Conservation (phyloP, 2,888 invertebrate species). For the Pecten maximus region DNA sequence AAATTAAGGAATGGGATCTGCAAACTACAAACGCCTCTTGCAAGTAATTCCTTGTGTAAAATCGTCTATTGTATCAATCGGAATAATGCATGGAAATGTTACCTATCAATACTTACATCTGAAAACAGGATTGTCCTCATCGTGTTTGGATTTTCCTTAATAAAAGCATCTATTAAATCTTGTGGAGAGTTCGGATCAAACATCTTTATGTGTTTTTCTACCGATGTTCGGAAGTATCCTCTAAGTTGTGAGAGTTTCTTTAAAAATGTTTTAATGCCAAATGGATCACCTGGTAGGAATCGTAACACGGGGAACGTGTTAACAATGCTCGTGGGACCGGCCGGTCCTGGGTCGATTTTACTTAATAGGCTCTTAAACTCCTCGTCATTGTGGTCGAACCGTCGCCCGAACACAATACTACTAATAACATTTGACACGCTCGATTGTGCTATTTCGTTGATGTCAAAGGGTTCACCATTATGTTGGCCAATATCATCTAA, state of each 20-base stretch:
- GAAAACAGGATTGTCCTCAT: background rate
- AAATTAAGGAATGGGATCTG: no score
- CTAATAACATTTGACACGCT: conserved; percentile 46
- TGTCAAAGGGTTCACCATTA: conserved; percentile 28
- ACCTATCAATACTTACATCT: background rate
- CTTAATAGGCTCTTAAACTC: conserved; percentile 37
- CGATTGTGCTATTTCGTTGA: background rate
- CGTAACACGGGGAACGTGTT: conserved; percentile 19
- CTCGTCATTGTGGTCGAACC: conserved; percentile 44
- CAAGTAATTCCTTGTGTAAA: no score
- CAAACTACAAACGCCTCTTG: no score
- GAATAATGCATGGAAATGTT: no score
- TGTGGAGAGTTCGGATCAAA: background rate
- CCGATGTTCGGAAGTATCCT: background rate
- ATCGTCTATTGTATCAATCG: no score
- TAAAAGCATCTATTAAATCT: conserved; percentile 36
- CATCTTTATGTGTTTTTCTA: conserved; percentile 19
- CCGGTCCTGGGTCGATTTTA: background rate
- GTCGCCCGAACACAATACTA: conserved; percentile 45
- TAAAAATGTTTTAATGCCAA: conserved; percentile 33
- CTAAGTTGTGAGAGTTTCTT: background rate
- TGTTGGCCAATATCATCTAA: conserved; percentile 34
- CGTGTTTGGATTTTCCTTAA: background rate
- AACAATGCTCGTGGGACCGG: background rate
- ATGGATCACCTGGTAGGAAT: conserved; percentile 39